Evolutionary conservation across 2,888 invertebrate genomes (phyloP).

Genomic region (Pantelozetes paolii): DNA sequence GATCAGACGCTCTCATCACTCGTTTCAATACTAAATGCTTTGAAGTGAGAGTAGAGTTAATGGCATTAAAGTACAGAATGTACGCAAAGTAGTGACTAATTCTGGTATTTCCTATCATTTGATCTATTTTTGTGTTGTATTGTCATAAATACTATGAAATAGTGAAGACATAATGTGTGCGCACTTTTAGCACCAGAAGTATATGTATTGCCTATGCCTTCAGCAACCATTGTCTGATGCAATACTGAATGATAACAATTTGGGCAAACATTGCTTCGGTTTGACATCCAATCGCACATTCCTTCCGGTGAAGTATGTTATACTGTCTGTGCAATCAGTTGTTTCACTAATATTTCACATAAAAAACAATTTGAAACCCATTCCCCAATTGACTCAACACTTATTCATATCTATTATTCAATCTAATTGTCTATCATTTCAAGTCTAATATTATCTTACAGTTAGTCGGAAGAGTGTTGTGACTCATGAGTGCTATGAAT

Average conservation of each 20-base stretch:
- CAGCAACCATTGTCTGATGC: constrained; percentile 6
- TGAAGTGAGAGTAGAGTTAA: background rate
- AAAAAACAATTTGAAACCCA: too few species aligned
- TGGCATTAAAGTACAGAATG: background rate
- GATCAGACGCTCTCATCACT: background rate
- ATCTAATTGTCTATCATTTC: background rate
- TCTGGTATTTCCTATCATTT: background rate
- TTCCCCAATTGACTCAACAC: background rate
- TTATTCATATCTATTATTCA: background rate
- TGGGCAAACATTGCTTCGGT: background rate
- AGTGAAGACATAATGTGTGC: too few species aligned
- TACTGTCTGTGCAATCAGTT: too few species aligned
- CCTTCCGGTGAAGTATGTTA: too few species aligned
- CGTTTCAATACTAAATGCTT: background rate
- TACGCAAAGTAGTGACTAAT: background rate
- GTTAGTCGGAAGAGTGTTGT: background rate
- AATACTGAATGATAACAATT: background rate
- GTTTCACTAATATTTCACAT: too few species aligned
- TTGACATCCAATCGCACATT: too few species aligned
- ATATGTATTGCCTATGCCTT: background rate
- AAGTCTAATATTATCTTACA: background rate
- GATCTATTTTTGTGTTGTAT: background rate
- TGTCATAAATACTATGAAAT: background rate
- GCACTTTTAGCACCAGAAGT: background rate
- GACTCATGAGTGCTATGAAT: background rate